A percentile compares a stretch with the other conserved stretches of the same genome.
These are phyloP conservation scores for Muntiacus muntjak DNA, from an alignment of 2,113 vertebrate species.

Conservation along the genomic window DNA sequence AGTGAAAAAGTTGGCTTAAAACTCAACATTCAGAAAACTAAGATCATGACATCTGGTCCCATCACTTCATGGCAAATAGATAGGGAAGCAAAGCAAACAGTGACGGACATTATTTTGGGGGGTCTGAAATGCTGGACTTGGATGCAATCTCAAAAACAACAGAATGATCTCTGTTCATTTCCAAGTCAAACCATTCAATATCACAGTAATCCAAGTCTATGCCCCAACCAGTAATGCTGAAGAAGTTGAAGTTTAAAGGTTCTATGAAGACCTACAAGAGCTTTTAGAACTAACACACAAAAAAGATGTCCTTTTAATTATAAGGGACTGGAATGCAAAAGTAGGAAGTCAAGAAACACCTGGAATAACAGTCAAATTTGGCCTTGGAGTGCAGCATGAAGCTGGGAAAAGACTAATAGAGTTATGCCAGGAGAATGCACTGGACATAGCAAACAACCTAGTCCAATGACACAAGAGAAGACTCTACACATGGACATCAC, in stretches of 20 bases:
- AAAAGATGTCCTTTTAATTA: background rate
- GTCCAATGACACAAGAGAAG: background rate
- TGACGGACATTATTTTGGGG: background rate
- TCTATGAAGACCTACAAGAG: background rate
- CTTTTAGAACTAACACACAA: background rate
- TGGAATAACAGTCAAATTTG: background rate
- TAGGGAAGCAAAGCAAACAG: background rate
- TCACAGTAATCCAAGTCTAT: background rate
- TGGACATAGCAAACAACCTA: background rate
- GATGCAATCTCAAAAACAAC: background rate
- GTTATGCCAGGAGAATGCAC: background rate
- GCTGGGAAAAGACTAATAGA: background rate
- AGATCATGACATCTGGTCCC: background rate
- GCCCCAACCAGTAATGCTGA: background rate
- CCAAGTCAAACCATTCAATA: background rate
- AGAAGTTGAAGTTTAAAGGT: background rate
- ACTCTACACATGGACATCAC: background rate
- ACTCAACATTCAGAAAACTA: background rate
- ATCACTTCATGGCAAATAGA: background rate
- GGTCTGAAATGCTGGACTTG: background rate
- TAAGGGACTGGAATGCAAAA: background rate
- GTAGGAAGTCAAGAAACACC: background rate
- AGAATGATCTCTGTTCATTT: background rate
- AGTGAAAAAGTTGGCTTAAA: background rate
- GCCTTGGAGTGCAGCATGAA: background rate